A percentile compares a stretch with the other conserved stretches of the same genome.
Evolutionary conservation across 2,113 vertebrate species (phyloP).

Genomic region (Callocephalon fimbriatum): DNA sequence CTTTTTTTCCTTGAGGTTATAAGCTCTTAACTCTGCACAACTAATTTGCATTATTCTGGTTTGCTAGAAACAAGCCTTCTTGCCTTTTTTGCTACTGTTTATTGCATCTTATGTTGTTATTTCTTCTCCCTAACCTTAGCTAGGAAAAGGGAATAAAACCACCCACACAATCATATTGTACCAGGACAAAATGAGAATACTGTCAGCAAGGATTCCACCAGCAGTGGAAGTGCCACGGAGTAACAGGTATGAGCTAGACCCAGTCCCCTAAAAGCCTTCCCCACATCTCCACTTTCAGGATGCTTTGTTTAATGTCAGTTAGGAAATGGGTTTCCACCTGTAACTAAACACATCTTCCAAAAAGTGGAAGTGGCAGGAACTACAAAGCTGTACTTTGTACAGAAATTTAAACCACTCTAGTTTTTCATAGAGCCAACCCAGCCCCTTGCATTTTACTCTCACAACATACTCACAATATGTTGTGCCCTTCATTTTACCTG

Average conservation of each 20-base stretch:
- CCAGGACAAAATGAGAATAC: not conserved
- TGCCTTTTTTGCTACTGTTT: not conserved
- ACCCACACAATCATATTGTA: rapidly evolving
- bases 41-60: not conserved
- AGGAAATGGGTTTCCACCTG: not conserved
- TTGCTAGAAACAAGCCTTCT: not conserved
- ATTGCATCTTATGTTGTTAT: not conserved
- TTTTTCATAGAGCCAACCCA: not conserved
- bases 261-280: not conserved
- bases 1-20: not conserved
- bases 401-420: not conserved
- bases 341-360: not conserved
- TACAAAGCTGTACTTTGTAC: not conserved
- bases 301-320: not conserved
- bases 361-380: not conserved
- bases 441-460: not conserved
- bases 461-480: not conserved
- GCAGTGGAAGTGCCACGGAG: not conserved
- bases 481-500: rapidly evolving
- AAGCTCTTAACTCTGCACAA: not conserved
- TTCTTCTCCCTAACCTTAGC: not conserved
- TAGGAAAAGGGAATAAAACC: not conserved
- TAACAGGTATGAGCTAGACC: not conserved
- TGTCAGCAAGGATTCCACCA: not conserved
- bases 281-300: not conserved